These are phyloP conservation scores for Glareola pratincola DNA, from an alignment of 2,113 vertebrate genomes.

Conservation along the genomic window DNA sequence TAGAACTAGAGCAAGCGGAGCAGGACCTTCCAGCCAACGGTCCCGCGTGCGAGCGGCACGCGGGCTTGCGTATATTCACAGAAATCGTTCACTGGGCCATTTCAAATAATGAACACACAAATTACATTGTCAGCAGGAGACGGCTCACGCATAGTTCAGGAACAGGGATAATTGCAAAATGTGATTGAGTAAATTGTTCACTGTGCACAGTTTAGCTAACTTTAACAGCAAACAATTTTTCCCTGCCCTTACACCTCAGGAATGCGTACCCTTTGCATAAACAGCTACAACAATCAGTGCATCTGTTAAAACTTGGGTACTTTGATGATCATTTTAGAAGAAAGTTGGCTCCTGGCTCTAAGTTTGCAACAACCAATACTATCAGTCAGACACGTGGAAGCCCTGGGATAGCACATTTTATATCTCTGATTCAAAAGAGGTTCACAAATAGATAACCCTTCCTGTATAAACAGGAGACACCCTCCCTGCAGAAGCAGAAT, in stretches of 20 bases:
- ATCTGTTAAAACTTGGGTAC: background rate
- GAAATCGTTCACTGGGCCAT: background rate
- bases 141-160: background rate
- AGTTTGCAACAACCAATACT: background rate
- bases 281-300: background rate
- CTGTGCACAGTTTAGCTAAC: background rate
- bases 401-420: background rate
- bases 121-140: constrained; percentile 21
- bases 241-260: background rate
- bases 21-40: background rate
- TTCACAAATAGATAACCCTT: background rate
- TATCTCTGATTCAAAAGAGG: background rate
- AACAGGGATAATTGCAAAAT: background rate
- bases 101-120: background rate
- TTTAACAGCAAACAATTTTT: background rate
- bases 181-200: constrained; percentile 7
- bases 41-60: background rate
- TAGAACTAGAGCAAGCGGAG: background rate
- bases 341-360: background rate
- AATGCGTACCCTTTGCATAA: background rate
- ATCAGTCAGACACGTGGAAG: background rate
- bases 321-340: background rate
- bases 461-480: background rate
- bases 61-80: background rate
- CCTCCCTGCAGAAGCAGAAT: background rate